Evolutionary conservation across 2,888 invertebrate species (phyloP).

Genomic region (Drosophila kokeensis): DNA sequence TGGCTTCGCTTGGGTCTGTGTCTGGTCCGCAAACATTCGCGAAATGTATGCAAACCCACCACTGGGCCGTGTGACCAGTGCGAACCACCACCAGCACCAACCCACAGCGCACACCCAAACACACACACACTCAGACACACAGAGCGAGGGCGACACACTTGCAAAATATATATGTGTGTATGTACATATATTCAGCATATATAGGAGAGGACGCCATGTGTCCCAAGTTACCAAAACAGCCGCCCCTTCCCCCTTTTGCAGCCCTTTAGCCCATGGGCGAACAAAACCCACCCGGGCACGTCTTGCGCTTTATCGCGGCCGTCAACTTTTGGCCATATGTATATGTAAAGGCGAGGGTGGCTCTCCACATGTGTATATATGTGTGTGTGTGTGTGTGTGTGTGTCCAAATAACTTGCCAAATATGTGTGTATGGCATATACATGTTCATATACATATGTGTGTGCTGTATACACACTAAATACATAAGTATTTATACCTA

Average conservation of each 20-base stretch:
- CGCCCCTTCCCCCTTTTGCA: slow-evolving; percentile 1
- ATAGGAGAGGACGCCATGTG: slow-evolving; percentile 55
- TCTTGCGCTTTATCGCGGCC: slow-evolving; percentile 35
- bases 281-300: slow-evolving; percentile 65
- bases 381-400: slow-evolving; percentile 4
- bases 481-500: not conserved
- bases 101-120: slow-evolving; percentile 7
- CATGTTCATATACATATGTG: slow-evolving; percentile 3
- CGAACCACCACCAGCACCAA: slow-evolving; percentile 49
- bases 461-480: slow-evolving; percentile 10
- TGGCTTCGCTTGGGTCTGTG: slow-evolving; percentile 23
- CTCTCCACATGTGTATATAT: slow-evolving; percentile 20
- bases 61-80: slow-evolving; percentile 67
- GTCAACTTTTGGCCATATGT: slow-evolving; percentile 78
- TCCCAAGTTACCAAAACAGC: slow-evolving; percentile 45
- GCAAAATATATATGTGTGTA: slow-evolving; percentile 46
- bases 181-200: slow-evolving; percentile 29
- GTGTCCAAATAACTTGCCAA: slow-evolving; percentile 12
- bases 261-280: slow-evolving; percentile 41
- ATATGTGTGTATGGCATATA: slow-evolving; percentile 8
- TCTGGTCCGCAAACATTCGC: slow-evolving; percentile 58
- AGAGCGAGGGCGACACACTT: slow-evolving; percentile 43
- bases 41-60: slow-evolving; percentile 66
- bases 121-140: slow-evolving; percentile 23
- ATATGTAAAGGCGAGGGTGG: slow-evolving; percentile 68